These are phyloP conservation scores for Mus pahari DNA, from an alignment of 2,113 vertebrate genomes.

Conservation along the genomic window DNA sequence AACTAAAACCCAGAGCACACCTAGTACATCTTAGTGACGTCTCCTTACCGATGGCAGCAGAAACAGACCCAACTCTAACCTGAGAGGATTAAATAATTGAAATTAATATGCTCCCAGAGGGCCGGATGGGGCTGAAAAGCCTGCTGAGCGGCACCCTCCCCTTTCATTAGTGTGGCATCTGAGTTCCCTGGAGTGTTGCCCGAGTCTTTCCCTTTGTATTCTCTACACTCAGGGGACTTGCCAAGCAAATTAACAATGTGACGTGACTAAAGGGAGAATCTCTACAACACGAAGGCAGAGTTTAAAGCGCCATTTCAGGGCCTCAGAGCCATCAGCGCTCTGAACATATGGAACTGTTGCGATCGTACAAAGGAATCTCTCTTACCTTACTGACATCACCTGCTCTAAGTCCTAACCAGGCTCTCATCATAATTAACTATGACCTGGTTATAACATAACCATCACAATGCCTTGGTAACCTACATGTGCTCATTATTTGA, in stretches of 20 bases:
- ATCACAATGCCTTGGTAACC: not conserved
- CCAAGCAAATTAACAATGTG: slow-evolving; percentile 48
- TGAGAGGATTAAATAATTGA: not conserved
- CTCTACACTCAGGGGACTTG: slow-evolving; percentile 10
- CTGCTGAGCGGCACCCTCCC: slow-evolving; percentile 24
- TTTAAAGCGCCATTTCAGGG: not conserved
- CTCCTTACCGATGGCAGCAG: not conserved
- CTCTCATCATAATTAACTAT: not conserved
- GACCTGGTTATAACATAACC: not conserved
- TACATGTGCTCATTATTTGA: slow-evolving; percentile 5
- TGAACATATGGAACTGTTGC: not conserved
- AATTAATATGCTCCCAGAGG: slow-evolving; percentile 60
- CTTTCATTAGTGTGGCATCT: slow-evolving; percentile 58
- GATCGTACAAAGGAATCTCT: not conserved
- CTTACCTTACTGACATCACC: not conserved
- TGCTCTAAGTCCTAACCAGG: not conserved
- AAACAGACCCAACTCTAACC: not conserved
- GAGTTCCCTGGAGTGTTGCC: slow-evolving; percentile 26
- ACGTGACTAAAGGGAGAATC: slow-evolving; percentile 1
- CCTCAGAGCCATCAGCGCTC: not conserved
- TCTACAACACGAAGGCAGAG: slow-evolving; percentile 10
- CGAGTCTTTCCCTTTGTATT: slow-evolving; percentile 22
- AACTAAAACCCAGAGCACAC: slow-evolving; percentile 19
- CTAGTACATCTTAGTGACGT: not conserved
- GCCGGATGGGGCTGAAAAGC: slow-evolving; percentile 10